Percentiles rank a stretch among this genome's conserved stretches.
Evolutionary conservation across 2,113 vertebrate genomes (phyloP).

Genomic region (Crotalus tigris): DNA sequence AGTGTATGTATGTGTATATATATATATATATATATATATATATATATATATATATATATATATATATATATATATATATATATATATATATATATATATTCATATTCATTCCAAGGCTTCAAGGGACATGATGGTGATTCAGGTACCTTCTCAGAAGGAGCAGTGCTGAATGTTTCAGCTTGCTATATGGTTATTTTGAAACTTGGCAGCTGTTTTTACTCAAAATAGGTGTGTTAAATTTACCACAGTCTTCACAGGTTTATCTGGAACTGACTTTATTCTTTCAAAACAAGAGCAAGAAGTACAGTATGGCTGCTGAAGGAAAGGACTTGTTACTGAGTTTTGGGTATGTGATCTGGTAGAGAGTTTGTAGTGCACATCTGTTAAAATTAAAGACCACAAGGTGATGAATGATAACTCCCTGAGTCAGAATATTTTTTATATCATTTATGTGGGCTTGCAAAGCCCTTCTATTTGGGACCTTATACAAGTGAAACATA

Average conservation of each 20-base stretch:
- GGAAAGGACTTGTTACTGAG: not conserved
- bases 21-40: too few species aligned
- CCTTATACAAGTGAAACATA: constrained; percentile 49
- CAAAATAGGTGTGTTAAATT: not conserved
- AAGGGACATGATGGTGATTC: not conserved
- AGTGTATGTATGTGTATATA: too few species aligned
- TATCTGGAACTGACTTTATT: not conserved
- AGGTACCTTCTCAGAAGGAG: not conserved
- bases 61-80: too few species aligned
- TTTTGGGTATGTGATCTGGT: not conserved
- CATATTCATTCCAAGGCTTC: not conserved
- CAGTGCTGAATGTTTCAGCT: not conserved
- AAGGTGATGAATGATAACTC: not conserved
- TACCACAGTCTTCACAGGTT: not conserved
- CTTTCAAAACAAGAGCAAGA: not conserved
- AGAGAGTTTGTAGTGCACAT: not conserved
- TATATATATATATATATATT: too few species aligned
- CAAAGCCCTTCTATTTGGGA: constrained; percentile 28
- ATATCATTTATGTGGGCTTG: constrained; percentile 25
- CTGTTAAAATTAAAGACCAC: not conserved
- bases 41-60: too few species aligned
- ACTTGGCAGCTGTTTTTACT: not conserved
- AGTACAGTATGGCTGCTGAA: not conserved
- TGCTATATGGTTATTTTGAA: not conserved
- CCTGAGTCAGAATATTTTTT: not conserved